Conservation (phyloP, 2,113 vertebrate species). For the Gymnogyps californianus region DNA sequence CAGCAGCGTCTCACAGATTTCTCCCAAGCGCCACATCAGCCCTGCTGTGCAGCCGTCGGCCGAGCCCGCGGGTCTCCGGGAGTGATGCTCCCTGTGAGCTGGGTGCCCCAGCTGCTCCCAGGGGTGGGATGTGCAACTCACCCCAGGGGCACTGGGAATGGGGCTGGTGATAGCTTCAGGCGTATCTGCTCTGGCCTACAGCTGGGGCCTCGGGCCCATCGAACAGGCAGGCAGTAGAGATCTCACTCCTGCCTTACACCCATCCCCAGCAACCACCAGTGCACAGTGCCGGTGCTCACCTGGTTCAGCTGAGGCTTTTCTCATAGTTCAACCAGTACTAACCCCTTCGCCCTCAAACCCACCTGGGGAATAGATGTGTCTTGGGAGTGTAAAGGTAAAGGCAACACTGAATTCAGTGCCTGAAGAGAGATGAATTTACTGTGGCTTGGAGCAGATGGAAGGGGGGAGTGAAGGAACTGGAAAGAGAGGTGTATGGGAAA, state of each 20-base stretch:
- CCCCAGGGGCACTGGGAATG: not conserved
- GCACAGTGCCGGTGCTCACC: not conserved
- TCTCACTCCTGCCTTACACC: not conserved
- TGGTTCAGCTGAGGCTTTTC: not conserved
- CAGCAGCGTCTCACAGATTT: not conserved
- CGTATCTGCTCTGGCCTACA: not conserved
- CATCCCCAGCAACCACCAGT: not conserved
- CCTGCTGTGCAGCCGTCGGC: rapidly evolving
- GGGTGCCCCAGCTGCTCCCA: not conserved
- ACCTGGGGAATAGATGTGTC: not conserved
- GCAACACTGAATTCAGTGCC: not conserved
- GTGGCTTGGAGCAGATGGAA: not conserved
- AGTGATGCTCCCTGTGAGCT: rapidly evolving
- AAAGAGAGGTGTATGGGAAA: not conserved
- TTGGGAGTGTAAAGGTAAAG: not conserved
- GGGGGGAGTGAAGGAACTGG: not conserved
- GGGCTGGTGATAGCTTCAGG: not conserved
- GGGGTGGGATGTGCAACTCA: not conserved
- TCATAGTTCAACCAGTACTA: not conserved
- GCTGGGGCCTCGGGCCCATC: not conserved
- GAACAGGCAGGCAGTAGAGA: not conserved
- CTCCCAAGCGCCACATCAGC: not conserved
- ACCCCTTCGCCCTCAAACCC: not conserved
- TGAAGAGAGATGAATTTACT: not conserved
- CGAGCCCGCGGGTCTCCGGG: not conserved